Percentiles rank a stretch among this genome's conserved stretches.
These are phyloP conservation scores for Drosophila rellima DNA, from an alignment of 2,888 invertebrate species.

Conservation along the genomic window DNA sequence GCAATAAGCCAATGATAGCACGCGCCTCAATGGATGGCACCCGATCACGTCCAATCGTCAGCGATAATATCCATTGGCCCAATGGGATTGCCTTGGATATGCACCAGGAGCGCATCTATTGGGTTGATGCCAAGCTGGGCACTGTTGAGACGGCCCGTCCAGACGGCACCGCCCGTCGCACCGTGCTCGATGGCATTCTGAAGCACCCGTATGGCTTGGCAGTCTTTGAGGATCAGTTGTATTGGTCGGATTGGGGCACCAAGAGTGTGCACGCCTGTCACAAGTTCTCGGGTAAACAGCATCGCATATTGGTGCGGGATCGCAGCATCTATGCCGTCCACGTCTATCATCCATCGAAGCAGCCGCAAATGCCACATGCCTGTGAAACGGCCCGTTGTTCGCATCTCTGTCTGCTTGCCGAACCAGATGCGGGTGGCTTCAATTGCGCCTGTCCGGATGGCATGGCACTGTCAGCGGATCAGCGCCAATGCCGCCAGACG, in stretches of 20 bases:
- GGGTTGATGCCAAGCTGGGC: conserved; percentile 92
- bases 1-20: conserved; percentile 90
- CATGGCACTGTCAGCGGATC: conserved; percentile 87
- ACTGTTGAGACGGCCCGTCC: conserved; percentile 89
- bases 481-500: conserved; percentile 87
- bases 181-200: conserved; percentile 88
- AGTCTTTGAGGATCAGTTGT: conserved; percentile 94
- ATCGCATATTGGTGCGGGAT: conserved; percentile 87
- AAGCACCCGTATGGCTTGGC: conserved; percentile 94
- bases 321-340: conserved; percentile 88
- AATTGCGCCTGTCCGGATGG: conserved; percentile 92
- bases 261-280: conserved; percentile 91
- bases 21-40: conserved; percentile 94
- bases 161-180: conserved; percentile 89
- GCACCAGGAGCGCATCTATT: conserved; percentile 92
- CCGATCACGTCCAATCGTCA: conserved; percentile 88
- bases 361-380: conserved; percentile 87
- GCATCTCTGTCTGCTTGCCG: conserved; percentile 91
- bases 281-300: conserved; percentile 91
- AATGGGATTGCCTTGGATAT: conserved; percentile 94
- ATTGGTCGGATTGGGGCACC: conserved; percentile 95
- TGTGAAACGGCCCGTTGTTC: conserved; percentile 89
- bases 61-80: conserved; percentile 90
- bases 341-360: conserved; percentile 90
- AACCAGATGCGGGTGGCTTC: conserved; percentile 86